Evolutionary conservation across 2,797 vertebrate genomes (phyloP).

Genomic region (Pseudocheirus occidentalis): DNA sequence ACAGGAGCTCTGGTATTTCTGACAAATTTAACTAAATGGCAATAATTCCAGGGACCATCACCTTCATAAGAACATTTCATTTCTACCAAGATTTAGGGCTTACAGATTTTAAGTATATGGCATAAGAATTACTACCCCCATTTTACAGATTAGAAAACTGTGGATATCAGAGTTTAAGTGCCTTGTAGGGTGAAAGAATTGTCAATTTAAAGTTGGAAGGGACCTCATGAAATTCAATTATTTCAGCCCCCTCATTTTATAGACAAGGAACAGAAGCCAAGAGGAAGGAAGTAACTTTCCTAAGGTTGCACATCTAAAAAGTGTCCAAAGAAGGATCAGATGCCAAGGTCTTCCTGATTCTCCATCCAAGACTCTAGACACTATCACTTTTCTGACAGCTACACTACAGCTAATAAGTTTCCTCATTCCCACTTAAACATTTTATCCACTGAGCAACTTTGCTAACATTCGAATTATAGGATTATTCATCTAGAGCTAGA

Average conservation of each 20-base stretch:
- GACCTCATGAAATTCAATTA: background rate
- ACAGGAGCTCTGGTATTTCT: background rate
- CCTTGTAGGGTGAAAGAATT: background rate
- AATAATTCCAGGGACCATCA: background rate
- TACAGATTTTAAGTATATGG: background rate
- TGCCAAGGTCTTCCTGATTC: background rate
- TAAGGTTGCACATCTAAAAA: background rate
- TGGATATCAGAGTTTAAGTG: background rate
- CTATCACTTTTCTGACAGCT: background rate
- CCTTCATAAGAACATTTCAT: background rate
- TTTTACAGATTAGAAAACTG: background rate
- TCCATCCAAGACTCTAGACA: background rate
- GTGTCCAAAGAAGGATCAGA: background rate
- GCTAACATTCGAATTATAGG: background rate
- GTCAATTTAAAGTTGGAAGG: background rate
- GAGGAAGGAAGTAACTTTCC: background rate
- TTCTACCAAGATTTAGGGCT: background rate
- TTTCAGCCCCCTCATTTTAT: background rate
- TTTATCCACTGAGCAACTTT: background rate
- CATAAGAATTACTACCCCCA: background rate
- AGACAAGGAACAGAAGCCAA: background rate
- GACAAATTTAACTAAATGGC: background rate
- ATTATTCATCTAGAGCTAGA: background rate
- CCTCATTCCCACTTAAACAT: background rate
- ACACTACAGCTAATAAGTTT: background rate